Percentiles rank a stretch among this genome's conserved stretches.
These are phyloP conservation scores for Microcebus ravelobensis DNA, from an alignment of 2,113 vertebrate genomes.

Conservation along the genomic window DNA sequence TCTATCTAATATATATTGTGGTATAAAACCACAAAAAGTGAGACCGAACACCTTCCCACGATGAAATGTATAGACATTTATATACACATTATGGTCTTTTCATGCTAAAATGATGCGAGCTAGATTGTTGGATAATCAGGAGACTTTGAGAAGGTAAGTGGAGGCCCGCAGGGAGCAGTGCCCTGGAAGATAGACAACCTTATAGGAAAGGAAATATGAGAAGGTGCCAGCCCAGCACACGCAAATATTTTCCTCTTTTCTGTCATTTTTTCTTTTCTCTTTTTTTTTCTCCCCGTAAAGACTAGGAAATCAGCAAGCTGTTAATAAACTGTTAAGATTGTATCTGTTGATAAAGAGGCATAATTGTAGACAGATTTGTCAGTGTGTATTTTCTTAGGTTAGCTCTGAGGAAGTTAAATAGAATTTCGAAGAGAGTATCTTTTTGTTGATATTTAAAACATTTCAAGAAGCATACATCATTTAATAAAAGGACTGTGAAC, in stretches of 20 bases:
- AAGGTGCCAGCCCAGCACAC: background rate
- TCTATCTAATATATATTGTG: background rate
- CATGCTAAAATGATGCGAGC: background rate
- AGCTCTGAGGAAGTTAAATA: background rate
- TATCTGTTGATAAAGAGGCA: background rate
- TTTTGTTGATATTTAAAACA: background rate
- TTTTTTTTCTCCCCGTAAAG: background rate
- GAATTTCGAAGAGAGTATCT: background rate
- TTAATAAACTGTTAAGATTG: background rate
- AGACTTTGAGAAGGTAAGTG: background rate
- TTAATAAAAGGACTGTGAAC: background rate
- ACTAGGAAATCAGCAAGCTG: background rate
- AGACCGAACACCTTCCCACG: background rate
- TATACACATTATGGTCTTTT: background rate
- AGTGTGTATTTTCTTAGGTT: background rate
- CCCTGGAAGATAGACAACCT: background rate
- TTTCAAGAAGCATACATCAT: background rate
- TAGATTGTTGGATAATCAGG: background rate
- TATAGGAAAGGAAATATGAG: background rate
- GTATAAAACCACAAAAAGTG: background rate
- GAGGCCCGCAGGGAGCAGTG: background rate
- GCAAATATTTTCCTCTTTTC: background rate
- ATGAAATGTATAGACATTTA: background rate
- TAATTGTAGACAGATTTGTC: background rate
- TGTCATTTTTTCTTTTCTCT: background rate